Percentiles rank a stretch among this genome's conserved stretches.
Conservation (phyloP, 2,797 vertebrate species). For the Lates japonicus region DNA sequence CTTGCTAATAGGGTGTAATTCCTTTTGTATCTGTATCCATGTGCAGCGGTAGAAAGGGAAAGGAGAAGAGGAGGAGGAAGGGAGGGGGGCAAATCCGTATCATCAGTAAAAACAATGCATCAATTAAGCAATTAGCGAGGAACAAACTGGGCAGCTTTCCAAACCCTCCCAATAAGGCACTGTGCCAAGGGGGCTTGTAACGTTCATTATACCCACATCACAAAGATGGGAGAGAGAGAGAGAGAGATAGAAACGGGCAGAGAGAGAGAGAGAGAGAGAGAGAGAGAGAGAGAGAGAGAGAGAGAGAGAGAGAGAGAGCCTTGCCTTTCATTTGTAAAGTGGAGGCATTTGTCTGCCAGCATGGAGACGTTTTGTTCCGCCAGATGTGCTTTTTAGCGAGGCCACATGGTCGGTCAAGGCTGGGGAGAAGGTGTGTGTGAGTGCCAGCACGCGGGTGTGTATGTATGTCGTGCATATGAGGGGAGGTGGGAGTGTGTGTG, state of each 20-base stretch:
- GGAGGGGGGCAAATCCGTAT: slow-evolving; percentile 81
- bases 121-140: slow-evolving; percentile 91
- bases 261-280: slow-evolving; percentile 38
- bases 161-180: slow-evolving; percentile 88
- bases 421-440: slow-evolving; percentile 75
- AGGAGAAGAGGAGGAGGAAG: slow-evolving; percentile 24
- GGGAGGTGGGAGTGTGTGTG: background rate
- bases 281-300: slow-evolving; percentile 55
- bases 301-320: slow-evolving; percentile 57
- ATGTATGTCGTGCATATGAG: slow-evolving; percentile 22
- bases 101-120: slow-evolving; percentile 90
- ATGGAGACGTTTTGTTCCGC: slow-evolving; percentile 84
- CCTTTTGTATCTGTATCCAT: slow-evolving; percentile 87
- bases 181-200: slow-evolving; percentile 89
- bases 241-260: slow-evolving; percentile 14
- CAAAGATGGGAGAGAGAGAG: slow-evolving; percentile 73
- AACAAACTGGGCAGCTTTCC: slow-evolving; percentile 91
- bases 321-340: slow-evolving; percentile 86
- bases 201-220: slow-evolving; percentile 89
- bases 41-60: slow-evolving; percentile 67
- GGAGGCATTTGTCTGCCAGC: slow-evolving; percentile 87
- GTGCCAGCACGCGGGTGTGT: slow-evolving; percentile 58
- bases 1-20: slow-evolving; percentile 88
- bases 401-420: slow-evolving; percentile 87
- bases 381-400: slow-evolving; percentile 87